Percentiles rank a stretch among this genome's conserved stretches.
phyloP scores from a whole-genome alignment of 2,888 invertebrate species.

The Drepana falcataria region DNA sequence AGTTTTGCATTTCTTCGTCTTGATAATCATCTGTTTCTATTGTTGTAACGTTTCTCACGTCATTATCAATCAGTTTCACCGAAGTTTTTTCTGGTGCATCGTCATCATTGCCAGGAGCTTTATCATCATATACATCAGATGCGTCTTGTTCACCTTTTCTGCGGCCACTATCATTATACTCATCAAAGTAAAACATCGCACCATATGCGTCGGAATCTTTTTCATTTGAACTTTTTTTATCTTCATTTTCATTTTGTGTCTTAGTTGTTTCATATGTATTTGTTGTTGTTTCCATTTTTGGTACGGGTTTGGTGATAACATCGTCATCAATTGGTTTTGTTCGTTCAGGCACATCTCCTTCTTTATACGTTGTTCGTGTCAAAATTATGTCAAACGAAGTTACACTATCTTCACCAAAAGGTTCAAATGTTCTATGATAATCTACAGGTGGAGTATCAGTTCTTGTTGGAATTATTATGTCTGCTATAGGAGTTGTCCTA shows the following conservation, averaged over 20 bases:
- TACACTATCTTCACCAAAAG: conserved; percentile 21
- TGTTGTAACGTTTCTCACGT: conserved; percentile 2
- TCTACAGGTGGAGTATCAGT: conserved; percentile 24
- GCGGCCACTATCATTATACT: conserved; percentile 25
- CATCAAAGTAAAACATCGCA: conserved; percentile 47
- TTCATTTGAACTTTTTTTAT: conserved; percentile 8
- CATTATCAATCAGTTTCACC: conserved; percentile 5
- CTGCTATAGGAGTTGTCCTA: conserved; percentile 26
- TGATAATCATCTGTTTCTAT: conserved; percentile 1
- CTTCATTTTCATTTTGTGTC: conserved; percentile 15
- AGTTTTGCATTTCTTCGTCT: conserved; percentile 4
- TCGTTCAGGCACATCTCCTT: conserved; percentile 15
- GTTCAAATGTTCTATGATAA: conserved; percentile 16
- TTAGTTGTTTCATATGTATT: conserved; percentile 13
- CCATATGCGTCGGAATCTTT: conserved; percentile 42
- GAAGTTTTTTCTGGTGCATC: conserved; percentile 5
- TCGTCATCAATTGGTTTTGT: conserved; percentile 15
- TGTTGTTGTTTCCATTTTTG: conserved; percentile 10
- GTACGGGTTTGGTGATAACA: conserved; percentile 13
- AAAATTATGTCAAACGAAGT: conserved; percentile 14
- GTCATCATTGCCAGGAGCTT: conserved; percentile 6
- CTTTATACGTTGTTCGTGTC: conserved; percentile 16
- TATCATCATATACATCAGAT: conserved; percentile 28
- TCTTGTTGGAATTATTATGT: conserved; percentile 31
- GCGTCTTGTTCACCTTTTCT: conserved; percentile 26